Base-by-base conservation (phyloP, 2,888 invertebrate genomes). In the Argynnis bischoffii region DNA sequence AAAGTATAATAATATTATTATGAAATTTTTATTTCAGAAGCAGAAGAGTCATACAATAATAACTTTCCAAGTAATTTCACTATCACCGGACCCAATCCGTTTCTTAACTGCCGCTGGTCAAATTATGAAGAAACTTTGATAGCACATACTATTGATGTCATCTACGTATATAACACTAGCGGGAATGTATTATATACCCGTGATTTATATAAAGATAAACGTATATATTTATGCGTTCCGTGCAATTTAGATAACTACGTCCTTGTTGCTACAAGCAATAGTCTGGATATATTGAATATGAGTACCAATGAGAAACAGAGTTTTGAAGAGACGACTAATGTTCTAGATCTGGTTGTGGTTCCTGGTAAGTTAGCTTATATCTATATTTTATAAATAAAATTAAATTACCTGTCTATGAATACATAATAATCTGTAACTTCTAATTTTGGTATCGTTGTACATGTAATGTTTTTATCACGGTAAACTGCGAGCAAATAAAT, bases 91-190 rank as follows among this genome's bases (percentile, higher is more conserved):
- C 84, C 82, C 68, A 69, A 82, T 4, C 81, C 84, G 0, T 85
- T 87, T 67, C 71, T 89, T 11, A 86, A 85, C 79, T 92, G 91
- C 65, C 80, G 85, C 3, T 93, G 93, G 93, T 81, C 88, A 0
- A 86, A 84, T 74, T 79, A 83, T 61, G 83, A 86, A 2, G 84
- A 90, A 15, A 82, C 79, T 1, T 75, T 93, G 0, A 81, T 93
- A 18, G 79, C 92, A 0, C 90, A 92, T 71, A 90, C 91, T 0
- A 73, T 81, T 2, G 87, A 85, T 57, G 85, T 84, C 71, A 81
- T 92, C n/a, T 81, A 89, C 3, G 55, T 90, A 4, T 92, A 90
- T 76, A 77, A 80, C n/a, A 79, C 83, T 0, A 80, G 77, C 11
- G 88, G 89, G 0, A 80, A 81, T 50, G 79, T 86, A 0, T 61